phyloP scores from a whole-genome alignment of 2,113 vertebrate species.

The Seriola rivoliana region DNA sequence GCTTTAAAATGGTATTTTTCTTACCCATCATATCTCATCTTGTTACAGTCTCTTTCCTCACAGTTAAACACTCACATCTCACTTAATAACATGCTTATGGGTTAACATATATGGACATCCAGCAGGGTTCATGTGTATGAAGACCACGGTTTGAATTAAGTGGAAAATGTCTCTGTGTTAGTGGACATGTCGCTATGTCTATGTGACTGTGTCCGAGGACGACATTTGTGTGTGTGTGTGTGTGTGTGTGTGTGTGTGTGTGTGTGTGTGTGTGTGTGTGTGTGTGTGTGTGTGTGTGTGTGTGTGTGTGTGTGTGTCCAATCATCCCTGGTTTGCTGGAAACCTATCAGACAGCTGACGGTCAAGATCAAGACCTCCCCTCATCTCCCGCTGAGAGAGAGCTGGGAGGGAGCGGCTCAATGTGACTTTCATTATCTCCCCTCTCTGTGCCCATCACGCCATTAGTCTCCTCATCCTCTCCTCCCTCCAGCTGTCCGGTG shows the following conservation, averaged over 20 bases:
- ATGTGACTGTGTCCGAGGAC: no score
- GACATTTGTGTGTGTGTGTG: neutral
- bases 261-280: neutral
- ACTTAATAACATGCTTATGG: no score
- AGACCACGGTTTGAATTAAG: no score
- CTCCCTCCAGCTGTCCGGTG: neutral
- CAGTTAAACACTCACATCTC: no score
- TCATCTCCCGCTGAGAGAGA: neutral
- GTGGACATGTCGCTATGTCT: no score
- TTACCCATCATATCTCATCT: no score
- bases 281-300: neutral
- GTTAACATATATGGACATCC: no score
- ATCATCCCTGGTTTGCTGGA: neutral
- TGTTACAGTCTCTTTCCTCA: no score
- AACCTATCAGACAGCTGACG: neutral
- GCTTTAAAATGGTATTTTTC: no score
- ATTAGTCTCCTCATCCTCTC: neutral
- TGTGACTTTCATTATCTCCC: constrained; percentile 25
- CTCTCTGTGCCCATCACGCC: neutral
- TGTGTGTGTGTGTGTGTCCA: neutral
- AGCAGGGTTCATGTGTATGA: no score
- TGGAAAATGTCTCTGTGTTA: no score
- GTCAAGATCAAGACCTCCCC: constrained; percentile 2
- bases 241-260: neutral
- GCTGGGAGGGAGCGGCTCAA: constrained; percentile 10